These are phyloP conservation scores for Datnioides undecimradiatus DNA, from an alignment of 2,113 vertebrate species.

Conservation along the genomic window DNA sequence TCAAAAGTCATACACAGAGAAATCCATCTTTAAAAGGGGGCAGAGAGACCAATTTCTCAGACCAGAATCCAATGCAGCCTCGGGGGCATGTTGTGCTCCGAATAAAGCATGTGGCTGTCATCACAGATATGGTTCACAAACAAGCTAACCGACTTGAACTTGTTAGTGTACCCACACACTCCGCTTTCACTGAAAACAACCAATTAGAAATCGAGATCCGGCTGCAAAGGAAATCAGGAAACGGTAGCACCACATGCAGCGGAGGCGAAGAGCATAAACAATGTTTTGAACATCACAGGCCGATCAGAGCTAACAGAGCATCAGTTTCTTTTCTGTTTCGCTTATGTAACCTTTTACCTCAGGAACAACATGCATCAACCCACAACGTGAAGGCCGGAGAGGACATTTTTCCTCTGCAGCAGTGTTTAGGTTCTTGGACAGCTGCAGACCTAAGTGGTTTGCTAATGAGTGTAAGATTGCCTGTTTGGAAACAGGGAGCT, in stretches of 20 bases:
- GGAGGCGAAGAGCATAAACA: neutral
- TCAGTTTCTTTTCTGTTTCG: neutral
- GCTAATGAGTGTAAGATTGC: neutral
- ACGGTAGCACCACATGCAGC: neutral
- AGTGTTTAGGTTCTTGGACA: neutral
- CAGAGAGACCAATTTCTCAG: neutral
- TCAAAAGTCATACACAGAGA: neutral
- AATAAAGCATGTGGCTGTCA: slow-evolving; percentile 29
- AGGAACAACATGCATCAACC: neutral
- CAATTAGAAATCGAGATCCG: neutral
- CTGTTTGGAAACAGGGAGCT: neutral
- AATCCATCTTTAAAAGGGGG: neutral
- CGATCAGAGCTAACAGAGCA: neutral
- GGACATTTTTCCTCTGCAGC: too few species aligned
- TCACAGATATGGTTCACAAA: slow-evolving; percentile 5
- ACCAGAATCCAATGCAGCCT: slow-evolving; percentile 10
- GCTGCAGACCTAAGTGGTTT: neutral
- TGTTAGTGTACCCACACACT: neutral
- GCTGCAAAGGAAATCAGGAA: neutral
- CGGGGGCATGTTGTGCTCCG: slow-evolving; percentile 4
- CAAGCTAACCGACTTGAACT: neutral
- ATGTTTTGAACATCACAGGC: neutral
- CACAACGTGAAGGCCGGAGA: neutral
- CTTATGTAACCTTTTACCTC: neutral
- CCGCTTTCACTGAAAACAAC: neutral